Conservation (phyloP, 2,888 invertebrate genomes). For the Sinohyriopsis cumingii region DNA sequence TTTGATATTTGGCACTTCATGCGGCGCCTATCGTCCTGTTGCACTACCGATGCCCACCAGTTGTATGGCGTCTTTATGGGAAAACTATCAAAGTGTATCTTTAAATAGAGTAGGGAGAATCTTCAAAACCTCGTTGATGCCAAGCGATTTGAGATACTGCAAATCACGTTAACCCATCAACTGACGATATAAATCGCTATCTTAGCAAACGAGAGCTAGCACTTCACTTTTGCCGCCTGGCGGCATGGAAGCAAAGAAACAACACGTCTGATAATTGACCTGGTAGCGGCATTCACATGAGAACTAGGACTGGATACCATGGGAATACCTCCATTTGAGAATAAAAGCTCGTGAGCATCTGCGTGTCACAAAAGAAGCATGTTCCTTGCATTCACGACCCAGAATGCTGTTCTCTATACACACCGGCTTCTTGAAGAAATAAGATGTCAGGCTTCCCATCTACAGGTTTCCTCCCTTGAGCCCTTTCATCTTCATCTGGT, state of each 20-base stretch:
- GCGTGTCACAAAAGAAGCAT: conserved; percentile 30
- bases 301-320: conserved; percentile 25
- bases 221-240: conserved; percentile 26
- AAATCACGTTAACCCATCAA: background rate
- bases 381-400: conserved; percentile 38
- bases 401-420: conserved; percentile 3
- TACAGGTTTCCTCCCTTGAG: no score
- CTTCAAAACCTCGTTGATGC: conserved; percentile 18
- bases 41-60: conserved; percentile 37
- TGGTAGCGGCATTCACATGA: conserved; percentile 22
- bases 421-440: no score
- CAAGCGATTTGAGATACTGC: conserved; percentile 15
- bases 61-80: conserved; percentile 43
- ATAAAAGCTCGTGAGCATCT: conserved; percentile 10
- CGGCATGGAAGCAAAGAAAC: conserved; percentile 25
- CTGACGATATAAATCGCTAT: conserved; percentile 1
- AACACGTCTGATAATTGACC: conserved; percentile 13
- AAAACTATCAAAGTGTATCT: conserved; percentile 30
- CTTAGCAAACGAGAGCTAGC: conserved; percentile 26
- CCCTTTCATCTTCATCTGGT: no score
- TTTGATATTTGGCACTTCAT: conserved; percentile 54
- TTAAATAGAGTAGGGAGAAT: conserved; percentile 35
- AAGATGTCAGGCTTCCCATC: no score
- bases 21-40: conserved; percentile 27
- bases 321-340: conserved; percentile 30